Evolutionary conservation across 2,888 invertebrate genomes (phyloP), one percentile per base, ranked within the genome.

Genomic region (Athalia circularis): DNA sequence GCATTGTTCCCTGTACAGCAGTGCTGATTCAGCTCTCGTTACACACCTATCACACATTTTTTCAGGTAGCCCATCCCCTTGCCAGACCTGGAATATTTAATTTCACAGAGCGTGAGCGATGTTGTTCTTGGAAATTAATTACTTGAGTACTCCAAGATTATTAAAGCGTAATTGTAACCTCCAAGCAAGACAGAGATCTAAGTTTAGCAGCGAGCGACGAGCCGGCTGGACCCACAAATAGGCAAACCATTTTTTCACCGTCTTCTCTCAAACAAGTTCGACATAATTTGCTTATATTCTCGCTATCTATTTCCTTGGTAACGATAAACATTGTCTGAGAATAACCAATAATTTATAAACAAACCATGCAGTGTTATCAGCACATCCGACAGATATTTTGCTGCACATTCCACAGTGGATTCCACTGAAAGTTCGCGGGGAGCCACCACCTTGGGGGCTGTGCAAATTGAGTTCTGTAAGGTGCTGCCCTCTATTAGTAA

Each of bases 11-110:
- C 90, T 84, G 80, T 89, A 90, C 15, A 90, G 82, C 15, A 90
- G 81, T 5, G 90, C 90, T 1, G 90, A 90, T 78, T 90, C 90
- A 3, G 90, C 89, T 85, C 90, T 84, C 3, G 87, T 89, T 2
- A 90, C 89, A 43, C 90, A 90, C 7, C 88, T 85, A 77, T 89
- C 88, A 52, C 90, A 90, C 85, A 90, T 87, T 83, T 88, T 90
- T 80, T 90, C 90, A 3, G 90, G 90, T 65, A 90, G 83, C 8
- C 90, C 90, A 68, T 90, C 90, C 3, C 90, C 90, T 80, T 90
- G 90, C 85, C 88, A 88, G 9, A 90, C 87, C 90, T 90, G 47
- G 13, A n/a, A 74, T 80, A 11, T 59, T 47, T 59, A 5, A 57
- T 57, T 57, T 48, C 4, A 8, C 11, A n/a, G 5, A 65, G 29